Conservation (phyloP, 2,797 vertebrate genomes). For the Chaunax sp. region DNA sequence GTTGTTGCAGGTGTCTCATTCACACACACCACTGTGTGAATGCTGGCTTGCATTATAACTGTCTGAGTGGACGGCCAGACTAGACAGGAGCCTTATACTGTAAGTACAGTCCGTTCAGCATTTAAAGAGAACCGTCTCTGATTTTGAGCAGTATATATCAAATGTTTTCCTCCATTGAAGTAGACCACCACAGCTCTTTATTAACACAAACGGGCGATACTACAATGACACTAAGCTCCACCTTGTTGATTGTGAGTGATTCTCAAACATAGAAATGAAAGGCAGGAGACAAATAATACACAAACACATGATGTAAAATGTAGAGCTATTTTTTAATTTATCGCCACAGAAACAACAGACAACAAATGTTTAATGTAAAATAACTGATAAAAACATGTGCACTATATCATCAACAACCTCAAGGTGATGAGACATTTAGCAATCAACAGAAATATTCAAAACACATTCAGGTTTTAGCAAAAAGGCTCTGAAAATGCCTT, state of each 20-base stretch:
- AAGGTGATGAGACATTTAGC: conserved; percentile 80
- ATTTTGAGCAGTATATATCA: too few species aligned
- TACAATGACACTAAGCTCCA: too few species aligned
- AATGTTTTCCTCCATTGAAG: too few species aligned
- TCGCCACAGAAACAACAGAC: conserved; percentile 54
- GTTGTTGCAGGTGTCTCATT: too few species aligned
- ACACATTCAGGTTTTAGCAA: conserved; percentile 84
- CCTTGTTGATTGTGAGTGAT: not conserved
- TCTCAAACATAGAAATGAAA: not conserved
- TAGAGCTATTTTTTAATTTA: conserved; percentile 47
- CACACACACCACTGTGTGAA: too few species aligned
- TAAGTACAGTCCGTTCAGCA: too few species aligned
- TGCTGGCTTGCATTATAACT: too few species aligned
- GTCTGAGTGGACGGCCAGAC: too few species aligned
- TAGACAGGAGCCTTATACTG: too few species aligned
- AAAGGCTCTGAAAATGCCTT: conserved; percentile 85
- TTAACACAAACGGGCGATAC: too few species aligned
- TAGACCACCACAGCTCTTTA: too few species aligned
- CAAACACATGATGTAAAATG: conserved; percentile 30
- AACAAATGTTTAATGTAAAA: conserved; percentile 3
- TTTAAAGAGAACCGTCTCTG: too few species aligned
- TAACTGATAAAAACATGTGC: conserved; percentile 30
- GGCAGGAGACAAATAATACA: conserved; percentile 20
- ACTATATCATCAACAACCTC: conserved; percentile 38
- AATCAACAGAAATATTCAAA: conserved; percentile 85